Conservation (phyloP, 2,113 vertebrate genomes). For the Leucopsar rothschildi region DNA sequence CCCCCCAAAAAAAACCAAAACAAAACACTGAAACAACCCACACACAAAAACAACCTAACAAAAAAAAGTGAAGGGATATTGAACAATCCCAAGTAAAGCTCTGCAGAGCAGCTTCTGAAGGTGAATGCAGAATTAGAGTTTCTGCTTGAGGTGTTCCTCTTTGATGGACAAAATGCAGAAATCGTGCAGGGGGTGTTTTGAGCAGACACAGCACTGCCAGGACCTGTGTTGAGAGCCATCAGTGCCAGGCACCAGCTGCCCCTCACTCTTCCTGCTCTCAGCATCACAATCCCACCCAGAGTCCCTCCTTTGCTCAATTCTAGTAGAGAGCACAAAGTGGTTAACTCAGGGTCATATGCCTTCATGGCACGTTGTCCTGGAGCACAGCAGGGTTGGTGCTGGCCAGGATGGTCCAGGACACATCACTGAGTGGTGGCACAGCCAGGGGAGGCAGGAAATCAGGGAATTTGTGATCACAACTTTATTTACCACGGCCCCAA, state of each 20-base stretch:
- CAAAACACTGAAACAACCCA: too few species aligned
- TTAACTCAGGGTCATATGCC: background rate
- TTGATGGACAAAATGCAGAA: background rate
- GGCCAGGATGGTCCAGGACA: background rate
- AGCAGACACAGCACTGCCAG: background rate
- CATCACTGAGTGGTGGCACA: background rate
- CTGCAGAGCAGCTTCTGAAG: background rate
- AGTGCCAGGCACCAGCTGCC: background rate
- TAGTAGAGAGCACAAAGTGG: rapidly evolving
- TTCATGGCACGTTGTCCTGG: background rate
- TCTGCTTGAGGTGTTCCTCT: background rate
- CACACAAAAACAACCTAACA: background rate
- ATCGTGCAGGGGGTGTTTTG: rapidly evolving
- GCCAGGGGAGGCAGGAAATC: background rate
- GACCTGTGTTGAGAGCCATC: rapidly evolving
- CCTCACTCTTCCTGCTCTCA: background rate
- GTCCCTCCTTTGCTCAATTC: background rate
- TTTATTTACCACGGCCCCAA: rapidly evolving
- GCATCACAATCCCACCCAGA: background rate
- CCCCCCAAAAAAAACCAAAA: too few species aligned
- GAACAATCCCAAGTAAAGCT: background rate
- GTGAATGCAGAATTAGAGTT: background rate
- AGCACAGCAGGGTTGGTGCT: background rate
- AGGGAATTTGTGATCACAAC: background rate
- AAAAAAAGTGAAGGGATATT: background rate